These are phyloP conservation scores for Sebastes hubbsi DNA, from an alignment of 2,797 vertebrate species.

Conservation along the genomic window DNA sequence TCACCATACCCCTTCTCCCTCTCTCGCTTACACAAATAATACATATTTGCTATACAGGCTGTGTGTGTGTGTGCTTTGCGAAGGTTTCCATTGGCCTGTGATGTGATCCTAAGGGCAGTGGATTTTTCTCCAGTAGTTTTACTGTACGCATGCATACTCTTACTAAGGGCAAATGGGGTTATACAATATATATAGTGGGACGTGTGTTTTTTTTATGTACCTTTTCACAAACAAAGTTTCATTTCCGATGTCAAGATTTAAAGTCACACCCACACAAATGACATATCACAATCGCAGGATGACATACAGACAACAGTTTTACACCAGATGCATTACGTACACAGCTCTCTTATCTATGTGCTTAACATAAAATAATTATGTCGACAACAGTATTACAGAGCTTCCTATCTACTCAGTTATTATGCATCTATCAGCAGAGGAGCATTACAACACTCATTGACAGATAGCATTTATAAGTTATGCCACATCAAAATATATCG, in stretches of 20 bases:
- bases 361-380: background rate
- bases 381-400: background rate
- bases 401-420: background rate
- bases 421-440: background rate
- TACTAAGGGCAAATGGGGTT: background rate
- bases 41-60: background rate
- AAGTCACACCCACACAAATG: background rate
- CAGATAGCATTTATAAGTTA: background rate
- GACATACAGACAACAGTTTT: background rate
- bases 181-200: background rate
- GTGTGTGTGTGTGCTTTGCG: background rate
- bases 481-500: background rate
- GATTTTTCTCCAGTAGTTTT: background rate
- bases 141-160: background rate
- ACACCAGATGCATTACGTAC: background rate
- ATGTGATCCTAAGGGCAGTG: background rate
- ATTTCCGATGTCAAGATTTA: background rate
- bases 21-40: background rate
- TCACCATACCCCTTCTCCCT: constrained; percentile 1
- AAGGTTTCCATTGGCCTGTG: background rate
- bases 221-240: background rate
- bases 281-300: fast-evolving
- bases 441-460: background rate
- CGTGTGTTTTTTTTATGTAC: background rate
- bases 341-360: background rate